phyloP scores from a whole-genome alignment of 2,797 vertebrate genomes.

The Tragelaphus oryx region DNA sequence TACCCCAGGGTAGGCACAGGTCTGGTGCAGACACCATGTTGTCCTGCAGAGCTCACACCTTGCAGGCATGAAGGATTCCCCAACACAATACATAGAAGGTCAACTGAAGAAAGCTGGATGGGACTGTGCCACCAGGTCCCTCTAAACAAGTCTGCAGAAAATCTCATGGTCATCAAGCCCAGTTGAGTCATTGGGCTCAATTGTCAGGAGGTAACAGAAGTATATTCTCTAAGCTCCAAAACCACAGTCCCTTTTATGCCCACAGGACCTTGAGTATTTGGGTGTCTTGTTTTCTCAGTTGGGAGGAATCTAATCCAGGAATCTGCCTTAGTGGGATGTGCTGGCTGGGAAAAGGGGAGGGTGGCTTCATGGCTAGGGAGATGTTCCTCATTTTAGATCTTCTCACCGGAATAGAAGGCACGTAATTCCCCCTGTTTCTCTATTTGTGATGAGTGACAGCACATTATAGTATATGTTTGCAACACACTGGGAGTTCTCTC shows the following conservation, averaged over 20 bases:
- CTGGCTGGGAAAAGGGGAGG: neutral
- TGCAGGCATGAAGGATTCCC: neutral
- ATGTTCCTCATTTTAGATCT: fast-evolving
- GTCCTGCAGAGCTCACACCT: neutral
- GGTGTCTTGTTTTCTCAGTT: neutral
- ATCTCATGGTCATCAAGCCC: neutral
- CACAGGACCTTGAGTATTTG: neutral
- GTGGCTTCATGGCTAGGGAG: neutral
- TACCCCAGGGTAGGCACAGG: neutral
- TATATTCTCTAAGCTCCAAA: neutral
- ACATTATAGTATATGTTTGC: neutral
- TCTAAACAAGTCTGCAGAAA: neutral
- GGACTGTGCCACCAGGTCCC: neutral
- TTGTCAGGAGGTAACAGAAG: neutral
- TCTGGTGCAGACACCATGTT: neutral
- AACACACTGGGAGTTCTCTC: neutral
- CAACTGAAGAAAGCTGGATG: neutral
- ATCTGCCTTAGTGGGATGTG: neutral
- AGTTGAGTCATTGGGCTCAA: neutral
- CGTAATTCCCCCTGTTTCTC: neutral
- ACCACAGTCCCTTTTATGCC: neutral
- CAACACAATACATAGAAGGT: neutral
- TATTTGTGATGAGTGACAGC: neutral
- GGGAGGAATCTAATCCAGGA: neutral
- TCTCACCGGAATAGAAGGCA: neutral